Conservation (phyloP, 1,140 invertebrate species). For the Pseudomyrmex concolor region DNA sequence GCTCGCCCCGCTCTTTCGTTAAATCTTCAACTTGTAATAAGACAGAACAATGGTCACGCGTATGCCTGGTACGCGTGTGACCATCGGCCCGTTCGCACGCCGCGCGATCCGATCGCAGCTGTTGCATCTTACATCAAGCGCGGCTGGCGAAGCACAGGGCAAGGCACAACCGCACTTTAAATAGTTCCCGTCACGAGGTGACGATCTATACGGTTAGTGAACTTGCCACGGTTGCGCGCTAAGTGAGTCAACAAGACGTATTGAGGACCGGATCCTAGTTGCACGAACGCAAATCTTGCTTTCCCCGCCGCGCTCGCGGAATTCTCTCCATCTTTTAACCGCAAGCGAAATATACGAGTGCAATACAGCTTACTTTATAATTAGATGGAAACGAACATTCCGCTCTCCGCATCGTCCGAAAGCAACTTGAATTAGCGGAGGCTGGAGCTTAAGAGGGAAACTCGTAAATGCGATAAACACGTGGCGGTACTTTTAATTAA, state of each 20-base stretch:
- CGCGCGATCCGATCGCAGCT: slow-evolving; percentile 73
- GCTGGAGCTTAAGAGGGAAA: neutral
- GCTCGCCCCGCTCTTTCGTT: slow-evolving; percentile 61
- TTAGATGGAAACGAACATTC: slow-evolving; percentile 55
- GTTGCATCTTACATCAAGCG: slow-evolving; percentile 72
- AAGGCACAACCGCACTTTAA: slow-evolving; percentile 61
- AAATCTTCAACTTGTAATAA: slow-evolving; percentile 62
- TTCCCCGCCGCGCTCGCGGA: slow-evolving; percentile 30
- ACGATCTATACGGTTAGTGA: slow-evolving; percentile 74
- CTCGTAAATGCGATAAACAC: slow-evolving; percentile 57
- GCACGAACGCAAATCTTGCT: neutral
- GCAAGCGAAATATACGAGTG: slow-evolving; percentile 55
- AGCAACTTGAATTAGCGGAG: slow-evolving; percentile 44
- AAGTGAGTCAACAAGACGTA: slow-evolving; percentile 60
- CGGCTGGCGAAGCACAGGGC: slow-evolving; percentile 33
- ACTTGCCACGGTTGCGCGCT: slow-evolving; percentile 55
- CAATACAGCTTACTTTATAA: slow-evolving; percentile 55
- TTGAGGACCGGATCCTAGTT: slow-evolving; percentile 51
- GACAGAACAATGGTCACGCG: slow-evolving; percentile 69
- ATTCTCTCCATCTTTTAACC: slow-evolving; percentile 55
- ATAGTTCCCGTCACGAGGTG: slow-evolving; percentile 70
- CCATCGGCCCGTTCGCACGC: slow-evolving; percentile 67
- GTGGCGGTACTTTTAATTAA: slow-evolving; percentile 59
- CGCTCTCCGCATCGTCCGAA: slow-evolving; percentile 23
- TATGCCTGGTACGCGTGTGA: slow-evolving; percentile 64